These are phyloP conservation scores for Microhierax caerulescens DNA, from an alignment of 2,797 vertebrate genomes.

Conservation along the genomic window DNA sequence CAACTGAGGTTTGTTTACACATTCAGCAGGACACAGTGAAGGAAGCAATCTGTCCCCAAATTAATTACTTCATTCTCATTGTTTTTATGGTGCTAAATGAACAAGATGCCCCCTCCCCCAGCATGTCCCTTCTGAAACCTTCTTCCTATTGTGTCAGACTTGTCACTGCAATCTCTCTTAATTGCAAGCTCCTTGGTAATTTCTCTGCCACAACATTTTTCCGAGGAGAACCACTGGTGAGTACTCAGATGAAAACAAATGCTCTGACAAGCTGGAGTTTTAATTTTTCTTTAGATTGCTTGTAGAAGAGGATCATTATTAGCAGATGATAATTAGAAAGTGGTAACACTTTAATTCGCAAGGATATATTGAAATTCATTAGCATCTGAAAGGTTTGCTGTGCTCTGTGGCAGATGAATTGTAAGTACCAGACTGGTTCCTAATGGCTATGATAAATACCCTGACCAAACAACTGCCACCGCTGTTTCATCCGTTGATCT, in stretches of 20 bases:
- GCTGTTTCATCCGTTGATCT: background rate
- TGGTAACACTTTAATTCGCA: constrained; percentile 56
- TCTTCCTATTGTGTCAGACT: constrained; percentile 39
- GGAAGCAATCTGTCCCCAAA: constrained; percentile 64
- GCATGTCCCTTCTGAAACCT: background rate
- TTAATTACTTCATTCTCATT: constrained; percentile 65
- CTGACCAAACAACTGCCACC: background rate
- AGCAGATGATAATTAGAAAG: constrained; percentile 67
- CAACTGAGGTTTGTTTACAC: constrained; percentile 61
- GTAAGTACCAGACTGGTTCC: background rate
- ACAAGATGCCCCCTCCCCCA: constrained; percentile 1
- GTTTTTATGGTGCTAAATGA: constrained; percentile 63
- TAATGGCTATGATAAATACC: background rate
- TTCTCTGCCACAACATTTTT: constrained; percentile 36
- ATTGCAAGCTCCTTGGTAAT: constrained; percentile 62
- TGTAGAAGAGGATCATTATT: constrained; percentile 60
- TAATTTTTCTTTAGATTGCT: constrained; percentile 54
- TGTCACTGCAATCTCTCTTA: constrained; percentile 64
- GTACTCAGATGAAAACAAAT: constrained; percentile 50
- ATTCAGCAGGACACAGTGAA: constrained; percentile 56
- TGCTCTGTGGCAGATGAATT: constrained; percentile 1
- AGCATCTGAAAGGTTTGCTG: constrained; percentile 25
- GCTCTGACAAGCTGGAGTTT: constrained; percentile 41
- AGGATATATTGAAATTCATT: constrained; percentile 60
- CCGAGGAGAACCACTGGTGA: constrained; percentile 24